Conservation (phyloP, 2,113 vertebrate species). For the Sinosuthora webbiana region DNA sequence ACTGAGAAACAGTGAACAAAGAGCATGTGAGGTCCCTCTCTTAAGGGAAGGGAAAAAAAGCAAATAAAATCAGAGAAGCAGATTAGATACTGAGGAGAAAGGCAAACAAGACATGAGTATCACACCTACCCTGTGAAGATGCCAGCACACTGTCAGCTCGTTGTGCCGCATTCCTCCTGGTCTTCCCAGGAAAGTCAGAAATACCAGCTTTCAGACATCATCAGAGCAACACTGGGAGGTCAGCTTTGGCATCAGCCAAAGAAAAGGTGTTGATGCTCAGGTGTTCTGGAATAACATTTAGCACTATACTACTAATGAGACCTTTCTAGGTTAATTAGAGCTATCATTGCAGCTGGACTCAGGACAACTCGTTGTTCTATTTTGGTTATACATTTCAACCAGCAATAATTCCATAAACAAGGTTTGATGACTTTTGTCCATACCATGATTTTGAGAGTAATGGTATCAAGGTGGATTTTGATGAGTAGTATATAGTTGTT, state of each 20-base stretch:
- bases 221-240: background rate
- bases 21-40: background rate
- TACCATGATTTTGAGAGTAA: background rate
- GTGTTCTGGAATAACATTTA: background rate
- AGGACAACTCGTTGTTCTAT: background rate
- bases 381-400: background rate
- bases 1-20: background rate
- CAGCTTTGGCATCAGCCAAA: background rate
- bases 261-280: background rate
- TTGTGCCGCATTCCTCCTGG: background rate
- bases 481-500: background rate
- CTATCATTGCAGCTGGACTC: background rate
- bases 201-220: background rate
- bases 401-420: background rate
- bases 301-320: background rate
- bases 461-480: background rate
- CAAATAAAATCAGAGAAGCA: background rate
- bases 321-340: background rate
- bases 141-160: rapidly evolving
- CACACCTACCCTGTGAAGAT: background rate
- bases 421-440: background rate
- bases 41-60: background rate
- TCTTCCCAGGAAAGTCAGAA: background rate
- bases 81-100: background rate
- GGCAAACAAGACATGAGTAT: background rate